A percentile compares a stretch with the other conserved stretches of the same genome.
phyloP scores from a whole-genome alignment of 2,113 vertebrate species.

The Mugil cephalus region DNA sequence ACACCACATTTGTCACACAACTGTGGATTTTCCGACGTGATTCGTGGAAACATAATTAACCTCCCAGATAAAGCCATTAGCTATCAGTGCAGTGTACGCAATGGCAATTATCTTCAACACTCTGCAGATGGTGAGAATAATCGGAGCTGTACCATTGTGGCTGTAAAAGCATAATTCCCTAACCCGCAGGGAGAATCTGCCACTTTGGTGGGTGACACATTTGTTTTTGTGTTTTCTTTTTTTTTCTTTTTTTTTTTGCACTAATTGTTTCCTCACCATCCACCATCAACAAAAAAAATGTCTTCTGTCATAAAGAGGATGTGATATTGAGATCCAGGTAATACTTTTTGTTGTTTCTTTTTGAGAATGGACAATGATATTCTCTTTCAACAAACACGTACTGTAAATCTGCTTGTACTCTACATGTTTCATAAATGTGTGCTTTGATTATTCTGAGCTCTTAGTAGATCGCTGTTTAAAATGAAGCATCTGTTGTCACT shows the following conservation, averaged over 20 bases:
- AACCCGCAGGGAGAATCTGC: neutral
- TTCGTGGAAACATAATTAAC: constrained; percentile 39
- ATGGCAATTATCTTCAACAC: constrained; percentile 29
- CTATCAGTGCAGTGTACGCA: constrained; percentile 9
- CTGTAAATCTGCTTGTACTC: no score
- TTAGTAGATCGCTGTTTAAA: neutral
- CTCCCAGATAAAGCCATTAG: constrained; percentile 29
- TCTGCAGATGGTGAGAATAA: constrained; percentile 10
- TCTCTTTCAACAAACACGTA: no score
- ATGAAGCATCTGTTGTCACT: neutral
- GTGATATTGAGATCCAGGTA: neutral
- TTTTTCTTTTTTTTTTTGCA: no score
- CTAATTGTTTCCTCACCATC: neutral
- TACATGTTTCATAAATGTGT: no score
- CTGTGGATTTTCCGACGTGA: constrained; percentile 5
- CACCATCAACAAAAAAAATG: neutral
- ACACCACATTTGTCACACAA: neutral
- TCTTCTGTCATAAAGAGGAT: neutral
- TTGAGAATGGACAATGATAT: neutral
- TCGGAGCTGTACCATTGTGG: constrained; percentile 3
- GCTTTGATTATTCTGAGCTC: neutral
- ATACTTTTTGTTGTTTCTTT: no score
- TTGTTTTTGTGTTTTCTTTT: no score
- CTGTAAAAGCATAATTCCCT: neutral
- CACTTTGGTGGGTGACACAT: neutral